These are phyloP conservation scores for Aphodius sticticus DNA, from an alignment of 2,888 invertebrate species.

Conservation along the genomic window DNA sequence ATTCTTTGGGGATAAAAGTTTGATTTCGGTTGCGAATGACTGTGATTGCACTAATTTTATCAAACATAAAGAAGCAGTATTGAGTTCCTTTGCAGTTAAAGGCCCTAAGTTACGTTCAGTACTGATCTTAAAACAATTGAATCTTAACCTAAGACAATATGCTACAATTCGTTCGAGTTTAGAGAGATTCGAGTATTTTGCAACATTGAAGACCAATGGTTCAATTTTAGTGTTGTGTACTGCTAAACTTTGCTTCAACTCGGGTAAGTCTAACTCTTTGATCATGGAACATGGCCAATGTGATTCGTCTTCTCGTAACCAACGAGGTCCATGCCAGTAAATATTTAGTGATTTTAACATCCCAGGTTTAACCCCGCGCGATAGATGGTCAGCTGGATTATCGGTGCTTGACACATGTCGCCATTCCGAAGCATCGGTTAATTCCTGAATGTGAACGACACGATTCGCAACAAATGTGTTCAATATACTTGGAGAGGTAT, in stretches of 20 bases:
- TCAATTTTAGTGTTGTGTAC: too few relatives aligned
- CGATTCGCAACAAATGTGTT: constrained; percentile 15
- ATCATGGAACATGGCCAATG: background rate
- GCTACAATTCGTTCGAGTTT: too few relatives aligned
- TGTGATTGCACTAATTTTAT: background rate
- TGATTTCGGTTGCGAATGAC: background rate
- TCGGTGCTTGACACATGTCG: constrained; percentile 33
- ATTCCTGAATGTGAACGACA: constrained; percentile 8
- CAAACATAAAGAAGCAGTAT: background rate
- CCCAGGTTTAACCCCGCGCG: constrained; percentile 29
- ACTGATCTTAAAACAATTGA: too few relatives aligned
- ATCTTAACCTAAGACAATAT: too few relatives aligned
- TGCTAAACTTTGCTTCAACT: too few relatives aligned
- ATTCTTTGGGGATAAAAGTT: background rate
- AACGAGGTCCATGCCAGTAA: constrained; percentile 33
- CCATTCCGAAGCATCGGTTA: constrained; percentile 27
- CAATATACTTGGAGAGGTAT: constrained; percentile 35
- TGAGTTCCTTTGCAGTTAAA: too few relatives aligned
- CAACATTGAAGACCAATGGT: too few relatives aligned
- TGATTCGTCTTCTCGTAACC: constrained; percentile 8
- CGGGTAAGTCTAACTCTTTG: too few relatives aligned
- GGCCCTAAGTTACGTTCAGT: too few relatives aligned
- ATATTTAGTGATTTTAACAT: constrained; percentile 18
- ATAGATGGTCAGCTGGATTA: constrained; percentile 37
- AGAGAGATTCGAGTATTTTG: too few relatives aligned